Evolutionary conservation across 2,888 invertebrate genomes (phyloP), one percentile per base, ranked within the genome.

Genomic region (Hymenopus coronatus): DNA sequence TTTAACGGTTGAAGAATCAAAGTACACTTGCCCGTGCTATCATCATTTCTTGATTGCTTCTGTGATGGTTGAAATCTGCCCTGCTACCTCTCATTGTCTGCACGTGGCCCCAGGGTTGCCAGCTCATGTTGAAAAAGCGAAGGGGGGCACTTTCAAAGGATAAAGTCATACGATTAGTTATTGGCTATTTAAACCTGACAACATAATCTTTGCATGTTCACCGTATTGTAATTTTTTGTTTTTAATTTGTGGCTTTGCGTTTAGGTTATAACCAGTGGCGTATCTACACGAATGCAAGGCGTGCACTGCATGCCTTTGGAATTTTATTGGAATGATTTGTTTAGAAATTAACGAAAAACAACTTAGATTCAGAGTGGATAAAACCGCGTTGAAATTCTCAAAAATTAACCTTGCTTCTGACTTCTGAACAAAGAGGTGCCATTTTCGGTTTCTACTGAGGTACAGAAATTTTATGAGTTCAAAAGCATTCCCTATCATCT

Each of bases 181-280:
- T 87, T 87, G 87, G 87, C 33, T 87, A 87, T 87, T 87, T 87
- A 82, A 70, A 87, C 82, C 87, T 87, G 87, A 87, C 87, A 87
- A n/a, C 54, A 70, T 70, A 70, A 70, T 70, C 54, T 70, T 70
- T 70, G 54, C 54, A 70, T 70, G 54, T 70, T 70, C 54, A 70
- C 54, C 54, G 54, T 70, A 70, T 70, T 70, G 54, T 70, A 70
- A 70, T 70, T 70, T 70, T 70, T 70, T 70, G 15, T 70, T 70
- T 70, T 70, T 70, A 70, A 70, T 70, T 70, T 20, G 54, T 70
- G 54, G 20, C 54, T 70, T 70, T 70, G 25, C 54, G 6, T 70
- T 70, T 20, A 70, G 20, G 54, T 20, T 70, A 20, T 20, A 20
- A 20, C 25, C 54, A 40, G 40, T 40, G 40, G 40, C 40, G 40